phyloP scores from a whole-genome alignment of 2,888 invertebrate genomes.

The Tholera decimalis region DNA sequence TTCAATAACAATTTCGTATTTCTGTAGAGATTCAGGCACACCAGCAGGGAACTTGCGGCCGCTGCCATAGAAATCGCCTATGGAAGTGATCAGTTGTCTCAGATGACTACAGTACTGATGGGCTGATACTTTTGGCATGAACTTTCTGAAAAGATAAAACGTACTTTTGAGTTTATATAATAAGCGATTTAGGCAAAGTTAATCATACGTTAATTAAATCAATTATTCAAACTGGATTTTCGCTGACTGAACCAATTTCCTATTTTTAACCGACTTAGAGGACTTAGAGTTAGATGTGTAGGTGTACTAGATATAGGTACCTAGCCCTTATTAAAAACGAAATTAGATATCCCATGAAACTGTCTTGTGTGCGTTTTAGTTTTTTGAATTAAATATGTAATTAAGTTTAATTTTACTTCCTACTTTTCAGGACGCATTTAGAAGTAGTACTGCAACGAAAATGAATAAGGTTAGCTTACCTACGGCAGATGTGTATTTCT shows the following conservation, averaged over 20 bases:
- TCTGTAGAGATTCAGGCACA: constrained; percentile 94
- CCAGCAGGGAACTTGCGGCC: constrained; percentile 92
- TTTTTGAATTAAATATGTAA: too few species aligned
- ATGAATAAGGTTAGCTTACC: constrained; percentile 85
- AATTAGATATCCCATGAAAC: too few species aligned
- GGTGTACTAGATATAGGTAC: too few species aligned
- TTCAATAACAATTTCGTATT: constrained; percentile 97
- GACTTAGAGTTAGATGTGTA: too few species aligned
- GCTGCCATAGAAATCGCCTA: constrained; percentile 93
- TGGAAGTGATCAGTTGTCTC: constrained; percentile 95
- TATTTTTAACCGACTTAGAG: too few species aligned
- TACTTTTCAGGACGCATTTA: neutral
- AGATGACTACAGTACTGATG: constrained; percentile 96
- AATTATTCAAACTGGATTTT: too few species aligned
- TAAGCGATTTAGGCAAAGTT: neutral
- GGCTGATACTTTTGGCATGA: constrained; percentile 97
- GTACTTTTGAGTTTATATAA: neutral
- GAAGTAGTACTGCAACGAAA: neutral
- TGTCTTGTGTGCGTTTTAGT: too few species aligned
- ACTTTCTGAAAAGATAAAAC: constrained; percentile 92
- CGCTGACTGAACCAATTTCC: too few species aligned
- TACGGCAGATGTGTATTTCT: constrained; percentile 95
- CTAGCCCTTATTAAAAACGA: too few species aligned
- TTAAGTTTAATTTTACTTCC: too few species aligned
- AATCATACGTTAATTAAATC: neutral